Conservation (phyloP, 2,113 vertebrate species). For the Siniperca chuatsi region DNA sequence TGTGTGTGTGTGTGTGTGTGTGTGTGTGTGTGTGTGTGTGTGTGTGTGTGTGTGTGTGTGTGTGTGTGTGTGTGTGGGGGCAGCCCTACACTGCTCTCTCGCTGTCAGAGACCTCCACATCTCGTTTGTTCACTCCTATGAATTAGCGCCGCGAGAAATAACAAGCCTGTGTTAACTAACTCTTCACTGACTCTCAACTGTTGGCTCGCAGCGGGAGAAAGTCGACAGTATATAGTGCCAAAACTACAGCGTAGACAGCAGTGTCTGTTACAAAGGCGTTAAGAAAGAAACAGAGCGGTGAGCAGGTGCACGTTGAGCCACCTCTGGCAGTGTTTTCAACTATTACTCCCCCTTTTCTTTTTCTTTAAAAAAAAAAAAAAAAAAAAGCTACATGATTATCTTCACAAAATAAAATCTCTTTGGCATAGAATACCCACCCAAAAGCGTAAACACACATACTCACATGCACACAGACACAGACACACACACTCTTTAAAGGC, state of each 20-base stretch:
- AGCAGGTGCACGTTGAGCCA: conserved; percentile 65
- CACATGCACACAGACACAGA: conserved; percentile 50
- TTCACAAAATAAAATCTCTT: conserved; percentile 86
- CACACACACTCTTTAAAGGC: conserved; percentile 62
- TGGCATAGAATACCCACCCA: conserved; percentile 83
- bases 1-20: background rate
- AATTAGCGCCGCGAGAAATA: conserved; percentile 26
- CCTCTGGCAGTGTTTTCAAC: conserved; percentile 76
- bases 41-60: too few species aligned
- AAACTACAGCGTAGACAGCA: conserved; percentile 59
- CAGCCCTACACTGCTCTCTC: conserved; percentile 32
- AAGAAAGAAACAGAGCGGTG: conserved; percentile 51
- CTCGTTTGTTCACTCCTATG: conserved; percentile 42
- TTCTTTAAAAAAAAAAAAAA: conserved; percentile 29
- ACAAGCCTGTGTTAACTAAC: background rate
- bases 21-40: too few species aligned
- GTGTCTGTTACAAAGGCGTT: conserved; percentile 70
- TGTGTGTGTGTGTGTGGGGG: background rate
- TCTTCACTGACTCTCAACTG: background rate
- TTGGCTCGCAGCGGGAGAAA: conserved; percentile 39
- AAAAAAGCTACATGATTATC: conserved; percentile 74
- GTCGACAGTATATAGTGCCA: conserved; percentile 43
- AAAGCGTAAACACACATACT: conserved; percentile 72
- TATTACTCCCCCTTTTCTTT: conserved; percentile 45
- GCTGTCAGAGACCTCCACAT: conserved; percentile 22